Evolutionary conservation across 1,140 invertebrate species (phyloP).

Genomic region (Drosophila sulfurigaster): DNA sequence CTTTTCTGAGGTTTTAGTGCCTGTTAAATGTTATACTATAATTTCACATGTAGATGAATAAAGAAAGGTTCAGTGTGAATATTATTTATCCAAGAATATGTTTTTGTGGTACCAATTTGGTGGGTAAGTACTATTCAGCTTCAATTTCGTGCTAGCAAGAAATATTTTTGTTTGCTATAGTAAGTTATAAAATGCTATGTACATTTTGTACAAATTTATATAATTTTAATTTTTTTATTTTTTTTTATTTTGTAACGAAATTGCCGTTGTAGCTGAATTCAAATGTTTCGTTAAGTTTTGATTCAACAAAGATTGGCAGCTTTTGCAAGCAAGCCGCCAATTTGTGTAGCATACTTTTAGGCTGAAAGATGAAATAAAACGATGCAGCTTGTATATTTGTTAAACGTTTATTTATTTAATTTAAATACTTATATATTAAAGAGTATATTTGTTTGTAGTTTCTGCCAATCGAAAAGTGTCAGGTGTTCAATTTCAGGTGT

Average conservation of each 20-base stretch:
- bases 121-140: too few species aligned
- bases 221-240: too few species aligned
- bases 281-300: not conserved
- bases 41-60: too few species aligned
- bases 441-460: slow-evolving; percentile 48
- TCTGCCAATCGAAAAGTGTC: slow-evolving; percentile 38
- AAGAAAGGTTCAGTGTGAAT: too few species aligned
- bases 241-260: too few species aligned
- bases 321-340: not conserved
- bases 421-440: slow-evolving; percentile 75
- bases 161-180: too few species aligned
- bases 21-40: not conserved
- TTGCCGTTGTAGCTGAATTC: not conserved
- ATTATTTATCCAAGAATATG: too few species aligned
- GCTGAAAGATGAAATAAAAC: slow-evolving; percentile 1
- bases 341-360: slow-evolving; percentile 44
- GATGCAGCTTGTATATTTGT: slow-evolving; percentile 13
- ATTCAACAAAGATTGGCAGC: not conserved
- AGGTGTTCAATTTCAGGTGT: slow-evolving; percentile 7
- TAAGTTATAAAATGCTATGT: too few species aligned
- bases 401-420: slow-evolving; percentile 76
- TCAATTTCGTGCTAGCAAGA: too few species aligned
- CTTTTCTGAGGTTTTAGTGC: not conserved
- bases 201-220: too few species aligned
- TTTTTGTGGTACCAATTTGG: too few species aligned